Percentiles rank a stretch among this genome's conserved stretches.
Conservation (phyloP, 2,113 vertebrate species). For the Platichthys stellatus region DNA sequence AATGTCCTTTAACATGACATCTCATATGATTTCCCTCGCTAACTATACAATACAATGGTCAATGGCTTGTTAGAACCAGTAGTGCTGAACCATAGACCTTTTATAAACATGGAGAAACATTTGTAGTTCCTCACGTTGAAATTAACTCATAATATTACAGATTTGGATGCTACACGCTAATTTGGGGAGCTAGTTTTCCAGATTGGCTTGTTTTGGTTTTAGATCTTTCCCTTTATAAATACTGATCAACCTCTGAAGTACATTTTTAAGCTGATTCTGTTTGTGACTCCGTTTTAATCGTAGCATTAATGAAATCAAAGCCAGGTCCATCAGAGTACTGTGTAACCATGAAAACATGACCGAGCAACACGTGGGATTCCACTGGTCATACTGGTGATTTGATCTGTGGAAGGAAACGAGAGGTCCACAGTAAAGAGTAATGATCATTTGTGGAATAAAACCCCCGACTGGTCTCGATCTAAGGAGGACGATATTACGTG, state of each 20-base stretch:
- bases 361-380: background rate
- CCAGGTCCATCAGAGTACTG: background rate
- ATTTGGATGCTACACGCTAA: no score
- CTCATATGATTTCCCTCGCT: background rate
- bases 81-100: no score
- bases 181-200: no score
- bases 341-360: slow-evolving; percentile 9
- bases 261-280: no score
- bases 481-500: background rate
- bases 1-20: no score
- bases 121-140: no score
- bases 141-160: no score
- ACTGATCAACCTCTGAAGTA: no score
- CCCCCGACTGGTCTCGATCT: slow-evolving; percentile 23
- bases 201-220: no score
- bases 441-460: slow-evolving; percentile 23
- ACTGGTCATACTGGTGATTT: slow-evolving; percentile 12
- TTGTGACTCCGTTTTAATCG: no score
- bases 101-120: no score
- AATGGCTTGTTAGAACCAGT: background rate
- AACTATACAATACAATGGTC: background rate
- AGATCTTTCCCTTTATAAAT: no score
- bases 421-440: background rate
- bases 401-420: background rate
- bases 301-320: background rate